Conservation (phyloP, 2,113 vertebrate species). For the Notothenia coriiceps region DNA sequence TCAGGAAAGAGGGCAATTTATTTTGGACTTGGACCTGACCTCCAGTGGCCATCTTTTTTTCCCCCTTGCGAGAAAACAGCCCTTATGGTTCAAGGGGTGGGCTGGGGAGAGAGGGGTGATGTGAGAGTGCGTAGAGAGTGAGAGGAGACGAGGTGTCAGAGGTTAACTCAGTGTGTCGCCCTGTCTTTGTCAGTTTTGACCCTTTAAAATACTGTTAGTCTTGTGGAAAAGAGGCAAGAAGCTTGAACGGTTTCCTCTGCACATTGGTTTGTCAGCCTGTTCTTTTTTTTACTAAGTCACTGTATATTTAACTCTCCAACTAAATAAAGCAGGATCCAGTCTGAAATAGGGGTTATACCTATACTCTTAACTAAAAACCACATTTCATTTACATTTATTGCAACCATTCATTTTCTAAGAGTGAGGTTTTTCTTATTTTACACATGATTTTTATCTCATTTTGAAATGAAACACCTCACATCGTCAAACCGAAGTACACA, state of each 20-base stretch:
- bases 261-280: not conserved
- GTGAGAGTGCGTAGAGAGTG: constrained; percentile 12
- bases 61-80: constrained; percentile 47
- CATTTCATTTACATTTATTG: not conserved
- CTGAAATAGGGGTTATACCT: not conserved
- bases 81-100: constrained; percentile 50
- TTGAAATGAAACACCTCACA: constrained; percentile 54
- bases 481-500: constrained; percentile 20
- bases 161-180: constrained; percentile 62
- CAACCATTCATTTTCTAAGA: not conserved
- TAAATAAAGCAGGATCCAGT: not conserved
- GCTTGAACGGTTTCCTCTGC: constrained; percentile 19
- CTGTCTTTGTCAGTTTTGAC: constrained; percentile 57
- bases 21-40: constrained; percentile 75
- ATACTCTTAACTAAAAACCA: not conserved
- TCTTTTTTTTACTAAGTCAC: not conserved
- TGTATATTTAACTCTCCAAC: not conserved
- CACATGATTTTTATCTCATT: constrained; percentile 24
- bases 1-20: constrained; percentile 75
- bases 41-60: constrained; percentile 69
- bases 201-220: constrained; percentile 42
- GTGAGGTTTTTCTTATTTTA: not conserved
- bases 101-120: constrained; percentile 2
- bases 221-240: constrained; percentile 1
- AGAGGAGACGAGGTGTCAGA: constrained; percentile 46